Conservation (phyloP, 2,888 invertebrate genomes). For the Hartigia nigra region DNA sequence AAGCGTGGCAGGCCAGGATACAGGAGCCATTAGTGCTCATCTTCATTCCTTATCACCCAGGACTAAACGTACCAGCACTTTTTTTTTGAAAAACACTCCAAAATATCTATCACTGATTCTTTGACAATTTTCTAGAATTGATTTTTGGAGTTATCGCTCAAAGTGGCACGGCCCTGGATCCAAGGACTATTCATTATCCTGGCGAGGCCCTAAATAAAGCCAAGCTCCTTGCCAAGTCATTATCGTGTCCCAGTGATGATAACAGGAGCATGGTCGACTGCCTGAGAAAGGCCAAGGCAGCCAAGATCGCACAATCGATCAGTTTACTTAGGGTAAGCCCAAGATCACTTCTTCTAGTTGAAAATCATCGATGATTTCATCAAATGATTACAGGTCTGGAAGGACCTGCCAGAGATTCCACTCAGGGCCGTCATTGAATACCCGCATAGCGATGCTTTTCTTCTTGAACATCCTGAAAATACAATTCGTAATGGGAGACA, state of each 20-base stretch:
- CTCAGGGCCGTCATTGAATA: constrained; percentile 16
- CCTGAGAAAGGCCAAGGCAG: constrained; percentile 14
- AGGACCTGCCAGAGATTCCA: constrained; percentile 11
- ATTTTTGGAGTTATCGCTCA: constrained; percentile 54
- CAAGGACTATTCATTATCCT: constrained; percentile 29
- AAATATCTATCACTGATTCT: not conserved
- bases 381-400: constrained; percentile 13
- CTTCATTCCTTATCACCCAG: constrained; percentile 41
- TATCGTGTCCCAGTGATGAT: constrained; percentile 11
- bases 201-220: constrained; percentile 16
- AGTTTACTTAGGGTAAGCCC: constrained; percentile 14
- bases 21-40: constrained; percentile 40
- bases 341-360: not conserved
- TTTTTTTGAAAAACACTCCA: not conserved
- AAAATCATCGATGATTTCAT: not conserved
- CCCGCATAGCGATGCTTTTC: constrained; percentile 13
- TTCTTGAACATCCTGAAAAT: constrained; percentile 21
- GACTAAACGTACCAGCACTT: constrained; percentile 41
- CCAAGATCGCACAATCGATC: constrained; percentile 13
- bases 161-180: constrained; percentile 38
- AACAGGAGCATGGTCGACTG: constrained; percentile 16
- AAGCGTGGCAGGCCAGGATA: constrained; percentile 50
- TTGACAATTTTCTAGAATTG: constrained; percentile 34
- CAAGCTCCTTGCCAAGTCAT: constrained; percentile 12
- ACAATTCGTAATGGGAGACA: constrained; percentile 16